Percentiles rank a stretch among this genome's conserved stretches.
Conservation (phyloP, 92 coral and sea anemone species). For the Paramuricea clavata region DNA sequence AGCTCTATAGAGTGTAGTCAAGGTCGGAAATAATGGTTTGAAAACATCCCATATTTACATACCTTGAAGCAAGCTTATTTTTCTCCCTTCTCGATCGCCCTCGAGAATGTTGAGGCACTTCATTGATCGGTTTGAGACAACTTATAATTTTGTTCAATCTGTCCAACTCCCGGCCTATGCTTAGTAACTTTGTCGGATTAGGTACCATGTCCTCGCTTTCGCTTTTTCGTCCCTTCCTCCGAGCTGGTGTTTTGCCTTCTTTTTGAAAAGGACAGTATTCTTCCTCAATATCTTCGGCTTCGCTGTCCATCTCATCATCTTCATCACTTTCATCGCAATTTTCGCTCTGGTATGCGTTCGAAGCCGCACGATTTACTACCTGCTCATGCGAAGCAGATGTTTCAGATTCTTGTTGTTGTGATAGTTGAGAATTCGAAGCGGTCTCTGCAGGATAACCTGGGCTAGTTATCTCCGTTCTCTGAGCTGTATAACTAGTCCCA, state of each 20-base stretch:
- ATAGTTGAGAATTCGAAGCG: background rate
- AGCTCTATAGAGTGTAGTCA: constrained; percentile 9
- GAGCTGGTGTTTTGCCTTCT: constrained; percentile 37
- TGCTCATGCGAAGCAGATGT: constrained; percentile 22
- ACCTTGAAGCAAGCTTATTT: constrained; percentile 99
- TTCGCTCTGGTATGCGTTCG: constrained; percentile 54
- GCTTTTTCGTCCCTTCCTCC: constrained; percentile 93
- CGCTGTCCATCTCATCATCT: constrained; percentile 73
- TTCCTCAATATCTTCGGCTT: constrained; percentile 72
- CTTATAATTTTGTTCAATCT: constrained; percentile 88
- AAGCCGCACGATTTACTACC: constrained; percentile 4
- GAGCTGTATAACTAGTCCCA: background rate
- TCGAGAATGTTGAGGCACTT: constrained; percentile 91
- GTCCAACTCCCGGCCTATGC: constrained; percentile 91
- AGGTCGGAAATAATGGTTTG: constrained; percentile 5
- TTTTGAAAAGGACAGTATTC: constrained; percentile 51
- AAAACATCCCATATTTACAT: constrained; percentile 21
- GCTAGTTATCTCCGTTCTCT: background rate
- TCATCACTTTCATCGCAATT: constrained; percentile 88
- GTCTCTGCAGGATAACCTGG: constrained; percentile 6
- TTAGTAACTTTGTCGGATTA: constrained; percentile 88
- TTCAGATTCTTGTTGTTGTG: constrained; percentile 22
- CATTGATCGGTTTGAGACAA: constrained; percentile 91
- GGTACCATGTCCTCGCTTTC: constrained; percentile 96
- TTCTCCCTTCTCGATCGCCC: constrained; percentile 96